These are phyloP conservation scores for Camponotus pennsylvanicus DNA, from an alignment of 1,140 invertebrate genomes.

Conservation along the genomic window DNA sequence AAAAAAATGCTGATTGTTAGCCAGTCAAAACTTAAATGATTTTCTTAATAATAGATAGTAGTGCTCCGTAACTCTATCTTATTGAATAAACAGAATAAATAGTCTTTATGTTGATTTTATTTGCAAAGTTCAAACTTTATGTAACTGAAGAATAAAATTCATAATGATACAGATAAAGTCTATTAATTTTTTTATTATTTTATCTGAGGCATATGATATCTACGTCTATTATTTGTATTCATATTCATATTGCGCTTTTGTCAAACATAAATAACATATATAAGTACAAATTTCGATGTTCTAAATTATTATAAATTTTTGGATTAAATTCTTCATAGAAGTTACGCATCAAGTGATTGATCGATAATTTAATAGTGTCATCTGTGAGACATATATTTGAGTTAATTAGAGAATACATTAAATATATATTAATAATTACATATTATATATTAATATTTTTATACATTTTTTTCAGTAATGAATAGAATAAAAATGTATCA, in stretches of 20 bases:
- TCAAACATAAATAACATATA: too few species aligned
- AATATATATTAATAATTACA: not conserved
- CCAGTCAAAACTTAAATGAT: too few species aligned
- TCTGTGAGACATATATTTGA: conserved; percentile 42
- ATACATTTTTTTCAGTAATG: too few species aligned
- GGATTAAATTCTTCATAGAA: not conserved
- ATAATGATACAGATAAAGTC: too few species aligned
- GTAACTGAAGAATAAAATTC: too few species aligned
- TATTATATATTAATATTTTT: not conserved
- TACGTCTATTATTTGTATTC: not conserved
- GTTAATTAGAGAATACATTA: not conserved
- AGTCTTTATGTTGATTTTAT: too few species aligned
- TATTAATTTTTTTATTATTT: not conserved
- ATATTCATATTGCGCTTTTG: not conserved
- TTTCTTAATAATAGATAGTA: too few species aligned
- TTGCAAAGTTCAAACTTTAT: too few species aligned
- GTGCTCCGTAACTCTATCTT: too few species aligned
- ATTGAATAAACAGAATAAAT: too few species aligned
- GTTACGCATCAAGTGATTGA: conserved; percentile 45
- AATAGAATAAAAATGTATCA: too few species aligned
- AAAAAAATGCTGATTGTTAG: not conserved
- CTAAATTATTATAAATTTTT: conserved; percentile 28
- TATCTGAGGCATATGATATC: not conserved
- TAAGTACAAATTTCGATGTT: conserved; percentile 56
- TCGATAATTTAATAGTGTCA: conserved; percentile 47